Evolutionary conservation across 2,888 invertebrate genomes (phyloP).

Genomic region (Limnephilus marmoratus): DNA sequence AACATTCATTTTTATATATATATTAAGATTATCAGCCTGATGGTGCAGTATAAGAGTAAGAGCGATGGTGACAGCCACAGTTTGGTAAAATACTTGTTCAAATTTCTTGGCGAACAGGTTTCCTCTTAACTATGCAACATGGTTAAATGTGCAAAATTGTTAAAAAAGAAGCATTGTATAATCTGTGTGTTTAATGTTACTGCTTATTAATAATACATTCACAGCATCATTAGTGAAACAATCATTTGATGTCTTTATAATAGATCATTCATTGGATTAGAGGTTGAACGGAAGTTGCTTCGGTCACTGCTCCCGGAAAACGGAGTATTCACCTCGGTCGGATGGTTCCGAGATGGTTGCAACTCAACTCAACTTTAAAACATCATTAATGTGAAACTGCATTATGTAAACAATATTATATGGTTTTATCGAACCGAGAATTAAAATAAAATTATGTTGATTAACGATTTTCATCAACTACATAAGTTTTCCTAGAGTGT

Average conservation of each 20-base stretch:
- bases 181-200: background rate
- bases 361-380: background rate
- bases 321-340: background rate
- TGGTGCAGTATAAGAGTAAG: no score
- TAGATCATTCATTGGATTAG: background rate
- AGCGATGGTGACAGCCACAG: no score
- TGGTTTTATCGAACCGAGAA: no score
- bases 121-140: background rate
- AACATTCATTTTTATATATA: no score
- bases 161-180: background rate
- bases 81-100: no score
- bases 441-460: no score
- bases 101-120: no score
- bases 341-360: background rate
- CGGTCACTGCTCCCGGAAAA: background rate
- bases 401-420: background rate
- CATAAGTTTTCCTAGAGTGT: no score
- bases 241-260: background rate
- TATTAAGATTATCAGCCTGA: no score
- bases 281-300: background rate
- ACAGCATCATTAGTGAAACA: background rate
- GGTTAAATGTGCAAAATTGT: background rate
- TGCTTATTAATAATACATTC: background rate
- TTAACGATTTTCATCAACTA: no score
- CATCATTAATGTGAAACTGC: background rate